Evolutionary conservation across 2,113 vertebrate genomes (phyloP).

Genomic region (Hirundichthys speculiger): DNA sequence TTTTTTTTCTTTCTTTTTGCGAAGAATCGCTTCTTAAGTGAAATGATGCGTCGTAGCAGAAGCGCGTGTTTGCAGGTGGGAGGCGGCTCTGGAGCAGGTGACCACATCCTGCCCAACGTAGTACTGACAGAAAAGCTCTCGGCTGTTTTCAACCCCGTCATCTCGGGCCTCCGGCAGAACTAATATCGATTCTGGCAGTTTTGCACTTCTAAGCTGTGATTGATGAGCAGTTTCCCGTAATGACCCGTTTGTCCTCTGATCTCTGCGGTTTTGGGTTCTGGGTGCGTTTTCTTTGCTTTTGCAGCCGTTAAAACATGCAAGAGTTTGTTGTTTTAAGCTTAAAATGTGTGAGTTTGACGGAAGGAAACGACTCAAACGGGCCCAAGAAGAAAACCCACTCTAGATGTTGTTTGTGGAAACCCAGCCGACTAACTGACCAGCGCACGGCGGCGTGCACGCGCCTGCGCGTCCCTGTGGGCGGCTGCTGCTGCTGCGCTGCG

Average conservation of each 20-base stretch:
- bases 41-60: slow-evolving; percentile 9
- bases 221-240: neutral
- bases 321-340: neutral
- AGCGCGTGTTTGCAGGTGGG: slow-evolving; percentile 56
- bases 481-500: slow-evolving; percentile 69
- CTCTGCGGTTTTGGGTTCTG: neutral
- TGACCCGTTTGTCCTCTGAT: neutral
- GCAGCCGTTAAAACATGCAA: neutral
- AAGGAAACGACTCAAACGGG: neutral
- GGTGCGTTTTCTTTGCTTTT: neutral
- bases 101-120: slow-evolving; percentile 70
- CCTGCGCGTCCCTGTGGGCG: slow-evolving; percentile 45
- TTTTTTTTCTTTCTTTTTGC: slow-evolving; percentile 5
- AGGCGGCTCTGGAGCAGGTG: slow-evolving; percentile 43
- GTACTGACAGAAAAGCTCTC: slow-evolving; percentile 36
- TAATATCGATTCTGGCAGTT: neutral
- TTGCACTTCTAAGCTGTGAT: neutral
- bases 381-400: neutral
- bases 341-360: neutral
- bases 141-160: slow-evolving; percentile 39
- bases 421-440: slow-evolving; percentile 44
- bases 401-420: slow-evolving; percentile 33
- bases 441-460: slow-evolving; percentile 1
- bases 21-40: slow-evolving; percentile 1
- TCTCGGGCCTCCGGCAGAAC: slow-evolving; percentile 7